Percentiles rank a stretch among this genome's conserved stretches.
Conservation (phyloP, 2,888 invertebrate genomes). For the Thysanoteuthis rhombus region DNA sequence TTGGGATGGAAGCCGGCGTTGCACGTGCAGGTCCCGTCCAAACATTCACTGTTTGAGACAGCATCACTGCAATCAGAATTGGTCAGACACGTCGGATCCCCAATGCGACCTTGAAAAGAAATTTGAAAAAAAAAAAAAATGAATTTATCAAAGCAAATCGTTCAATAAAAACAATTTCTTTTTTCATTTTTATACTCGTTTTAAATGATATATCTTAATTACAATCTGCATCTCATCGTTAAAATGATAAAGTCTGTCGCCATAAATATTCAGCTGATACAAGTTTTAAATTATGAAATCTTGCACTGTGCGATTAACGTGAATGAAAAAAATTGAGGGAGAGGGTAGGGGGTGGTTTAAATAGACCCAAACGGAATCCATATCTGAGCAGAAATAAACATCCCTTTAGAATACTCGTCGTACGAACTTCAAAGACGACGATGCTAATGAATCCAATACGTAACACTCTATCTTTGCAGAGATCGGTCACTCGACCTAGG, state of each 20-base stretch:
- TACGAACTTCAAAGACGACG: no score
- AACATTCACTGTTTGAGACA: conserved; percentile 25
- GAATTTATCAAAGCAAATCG: neutral
- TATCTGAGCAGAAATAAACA: no score
- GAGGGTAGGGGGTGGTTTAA: no score
- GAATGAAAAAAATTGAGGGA: no score
- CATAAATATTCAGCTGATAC: no score
- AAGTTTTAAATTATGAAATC: no score
- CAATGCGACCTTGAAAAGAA: neutral
- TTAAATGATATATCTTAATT: neutral
- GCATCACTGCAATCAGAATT: conserved; percentile 31
- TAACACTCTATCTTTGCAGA: no score
- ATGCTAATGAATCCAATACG: no score
- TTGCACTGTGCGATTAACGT: no score
- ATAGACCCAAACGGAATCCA: no score
- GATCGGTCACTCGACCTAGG: no score
- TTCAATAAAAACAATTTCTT: neutral
- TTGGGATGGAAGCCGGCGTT: conserved; percentile 34
- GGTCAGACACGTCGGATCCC: neutral
- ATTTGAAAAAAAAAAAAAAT: neutral
- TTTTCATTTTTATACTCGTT: neutral
- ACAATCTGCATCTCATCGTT: neutral
- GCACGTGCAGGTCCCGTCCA: conserved; percentile 36
- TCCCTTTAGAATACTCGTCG: no score
- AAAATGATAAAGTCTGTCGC: neutral